Evolutionary conservation across 2,797 vertebrate species (phyloP), one percentile per base, ranked within the genome.

Genomic region (Enoplosus armatus): DNA sequence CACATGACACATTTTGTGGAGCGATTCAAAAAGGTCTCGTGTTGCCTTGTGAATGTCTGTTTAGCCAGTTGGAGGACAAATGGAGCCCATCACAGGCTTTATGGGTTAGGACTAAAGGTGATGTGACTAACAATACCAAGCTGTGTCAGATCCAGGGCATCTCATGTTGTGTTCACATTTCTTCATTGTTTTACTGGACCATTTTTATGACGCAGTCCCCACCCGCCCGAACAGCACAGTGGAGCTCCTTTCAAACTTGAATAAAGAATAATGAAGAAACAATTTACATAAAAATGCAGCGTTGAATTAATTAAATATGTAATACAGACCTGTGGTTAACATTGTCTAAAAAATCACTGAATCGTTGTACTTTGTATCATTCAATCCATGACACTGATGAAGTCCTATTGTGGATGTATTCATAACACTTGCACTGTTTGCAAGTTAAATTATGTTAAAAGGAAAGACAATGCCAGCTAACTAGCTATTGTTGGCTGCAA

Each of bases 1-100:
- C 31, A 54, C 51, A 12, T 79, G 31, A 56, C 54, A 72, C 29
- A 29, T 71, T 70, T 35, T 45, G 43, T 65, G 26, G n/a, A 58
- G 37, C 7, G 24, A 56, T 62, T 66, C 1, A 69, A 55, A 67
- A 64, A 56, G 26, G 20, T 53, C 20, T 27, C 37, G 22, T 65
- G 29, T 48, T 53, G 58, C 43, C 48, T 56, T 63, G 37, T 48
- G 69, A 74, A 43, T 45, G 58, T 39, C 47, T 59, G 39, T 47
- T 43, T 24, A 72, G 48, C 31, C 47, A 50, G 43, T 56, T 51
- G 8, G 11, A 63, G 31, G 39, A 65, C 47, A 24, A 50, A 54
- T 20, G 8, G 11, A 45, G 51, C 39, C 41, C 65, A 64, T 63
- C 48, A 22, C 12, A 39, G 33, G 15, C 20, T 8, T 65, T 75